Evolutionary conservation across 2,888 invertebrate species (phyloP).

Genomic region (Nomada flava): DNA sequence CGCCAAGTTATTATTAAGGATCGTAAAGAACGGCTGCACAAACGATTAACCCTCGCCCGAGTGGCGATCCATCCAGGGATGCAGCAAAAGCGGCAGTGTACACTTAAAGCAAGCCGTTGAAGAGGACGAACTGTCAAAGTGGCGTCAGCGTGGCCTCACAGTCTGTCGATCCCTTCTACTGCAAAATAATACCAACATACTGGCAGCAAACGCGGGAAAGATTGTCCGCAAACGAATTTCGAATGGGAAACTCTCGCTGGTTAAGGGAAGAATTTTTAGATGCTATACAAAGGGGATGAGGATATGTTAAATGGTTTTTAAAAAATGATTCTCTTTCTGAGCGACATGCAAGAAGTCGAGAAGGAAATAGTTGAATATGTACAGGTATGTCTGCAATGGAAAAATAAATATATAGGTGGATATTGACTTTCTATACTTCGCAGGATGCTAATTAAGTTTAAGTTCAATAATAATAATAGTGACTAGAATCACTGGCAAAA

Average conservation of each 20-base stretch:
- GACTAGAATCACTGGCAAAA: too few species aligned
- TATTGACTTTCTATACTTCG: too few species aligned
- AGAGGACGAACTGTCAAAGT: conserved; percentile 35
- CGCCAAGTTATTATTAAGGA: conserved; percentile 49
- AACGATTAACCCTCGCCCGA: conserved; percentile 58
- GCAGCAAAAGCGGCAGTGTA: conserved; percentile 48
- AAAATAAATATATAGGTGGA: too few species aligned
- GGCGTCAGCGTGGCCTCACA: conserved; percentile 1
- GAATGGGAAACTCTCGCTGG: neutral
- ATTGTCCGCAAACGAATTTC: neutral
- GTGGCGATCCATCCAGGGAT: conserved; percentile 54
- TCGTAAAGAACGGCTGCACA: conserved; percentile 32
- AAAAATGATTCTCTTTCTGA: neutral
- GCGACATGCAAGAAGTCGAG: neutral
- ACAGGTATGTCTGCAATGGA: neutral
- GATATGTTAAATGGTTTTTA: too few species aligned
- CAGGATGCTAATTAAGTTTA: neutral
- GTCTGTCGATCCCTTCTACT: conserved; percentile 7
- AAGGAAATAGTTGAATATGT: neutral
- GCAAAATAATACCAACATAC: conserved; percentile 2
- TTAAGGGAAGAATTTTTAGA: neutral
- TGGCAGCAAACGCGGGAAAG: neutral
- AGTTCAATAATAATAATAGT: too few species aligned
- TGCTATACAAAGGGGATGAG: neutral
- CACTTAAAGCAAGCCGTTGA: conserved; percentile 17